Base-by-base conservation (phyloP, 2,888 invertebrate species). In the Leucoptera coffeella region DNA sequence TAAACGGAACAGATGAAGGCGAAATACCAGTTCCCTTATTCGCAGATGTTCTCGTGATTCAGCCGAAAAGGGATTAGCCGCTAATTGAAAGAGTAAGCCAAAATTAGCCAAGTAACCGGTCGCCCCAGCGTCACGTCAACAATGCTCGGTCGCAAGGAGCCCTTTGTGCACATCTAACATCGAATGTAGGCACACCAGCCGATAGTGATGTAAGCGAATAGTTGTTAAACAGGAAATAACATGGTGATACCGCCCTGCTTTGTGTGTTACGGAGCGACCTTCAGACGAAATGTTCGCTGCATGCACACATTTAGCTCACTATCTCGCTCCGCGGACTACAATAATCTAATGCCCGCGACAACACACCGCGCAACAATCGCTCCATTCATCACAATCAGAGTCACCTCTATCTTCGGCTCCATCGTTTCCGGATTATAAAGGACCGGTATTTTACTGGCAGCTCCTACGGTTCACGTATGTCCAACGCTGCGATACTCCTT, bases 191-290 rank as follows among this genome's bases (percentile, higher is more conserved):
- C n/a, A n/a, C n/a, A n/a, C n/a, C n/a, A n/a, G n/a, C 50, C 59
- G 57, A 65, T 60, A 69, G 67, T 65, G 65, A 65, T 65, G 65
- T 64, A 61, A 65, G 65, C 55, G 51, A 57, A 64, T 67, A 65
- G 67, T 64, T 55, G 67, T 67, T 61, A 62, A 67, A 62, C 69
- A 69, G 67, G 67, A 69, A 67, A 60, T 51, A 44, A 58, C 56
- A 64, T 59, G 61, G 62, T 51, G 51, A 53, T 55, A 56, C 46
- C 48, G 50, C 45, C 23, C 22, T 27, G 59, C 59, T 55, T 56
- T 56, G 59, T 56, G 49, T 45, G 42, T 47, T 14, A 23, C 30
- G 15, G 14, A 21, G 42, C 51, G 60, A 58, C 65, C 59, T 57
- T 57, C 60, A 53, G 42, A 54, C 49, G 56, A 58, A 55, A 59